phyloP scores from a whole-genome alignment of 2,797 vertebrate species.

The Xerus rutilus region DNA sequence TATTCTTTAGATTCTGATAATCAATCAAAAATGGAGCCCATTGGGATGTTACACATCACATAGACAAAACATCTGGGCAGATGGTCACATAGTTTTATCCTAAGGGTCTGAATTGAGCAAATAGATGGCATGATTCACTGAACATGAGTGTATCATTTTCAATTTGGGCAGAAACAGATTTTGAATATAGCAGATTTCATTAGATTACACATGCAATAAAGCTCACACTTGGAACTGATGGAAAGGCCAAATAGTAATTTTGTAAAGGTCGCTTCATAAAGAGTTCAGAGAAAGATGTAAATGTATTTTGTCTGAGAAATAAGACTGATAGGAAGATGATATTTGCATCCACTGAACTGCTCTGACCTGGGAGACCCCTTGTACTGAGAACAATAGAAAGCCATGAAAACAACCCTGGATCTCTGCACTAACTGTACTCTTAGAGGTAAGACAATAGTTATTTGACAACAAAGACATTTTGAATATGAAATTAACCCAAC shows the following conservation, averaged over 20 bases:
- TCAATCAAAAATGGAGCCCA: not conserved
- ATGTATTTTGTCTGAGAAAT: conserved; percentile 52
- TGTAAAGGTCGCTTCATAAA: conserved; percentile 3
- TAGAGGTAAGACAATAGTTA: not conserved
- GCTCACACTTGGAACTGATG: not conserved
- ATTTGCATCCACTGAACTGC: not conserved
- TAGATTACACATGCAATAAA: not conserved
- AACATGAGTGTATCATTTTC: not conserved
- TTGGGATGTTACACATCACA: not conserved
- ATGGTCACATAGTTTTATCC: not conserved
- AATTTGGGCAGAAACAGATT: conserved; percentile 8
- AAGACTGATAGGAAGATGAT: not conserved
- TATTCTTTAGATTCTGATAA: not conserved
- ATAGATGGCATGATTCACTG: not conserved
- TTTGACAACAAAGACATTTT: not conserved
- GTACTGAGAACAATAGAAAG: not conserved
- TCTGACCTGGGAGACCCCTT: not conserved
- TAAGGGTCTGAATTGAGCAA: not conserved
- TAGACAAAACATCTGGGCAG: not conserved
- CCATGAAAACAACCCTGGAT: not conserved
- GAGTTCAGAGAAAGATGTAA: not conserved
- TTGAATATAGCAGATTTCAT: not conserved
- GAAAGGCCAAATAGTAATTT: conserved; percentile 52
- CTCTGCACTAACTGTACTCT: not conserved
- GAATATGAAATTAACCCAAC: not conserved